Conservation (phyloP, 2,113 vertebrate species). For the Raja brachyura region DNA sequence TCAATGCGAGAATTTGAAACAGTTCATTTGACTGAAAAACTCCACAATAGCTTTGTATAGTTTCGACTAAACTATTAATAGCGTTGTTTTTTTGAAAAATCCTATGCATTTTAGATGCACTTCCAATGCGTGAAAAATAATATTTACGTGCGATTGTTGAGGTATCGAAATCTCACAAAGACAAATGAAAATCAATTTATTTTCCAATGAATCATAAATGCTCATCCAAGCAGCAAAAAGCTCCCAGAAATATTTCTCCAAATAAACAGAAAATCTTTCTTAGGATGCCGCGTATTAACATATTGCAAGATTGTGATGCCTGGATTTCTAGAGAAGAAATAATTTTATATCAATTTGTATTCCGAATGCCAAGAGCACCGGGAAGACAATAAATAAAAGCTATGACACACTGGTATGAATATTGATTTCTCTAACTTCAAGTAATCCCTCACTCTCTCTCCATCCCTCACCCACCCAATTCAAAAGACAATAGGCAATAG, state of each 20-base stretch:
- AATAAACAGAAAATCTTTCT: background rate
- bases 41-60: background rate
- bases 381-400: background rate
- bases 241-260: background rate
- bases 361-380: background rate
- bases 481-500: no score
- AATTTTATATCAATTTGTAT: background rate
- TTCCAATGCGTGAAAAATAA: background rate
- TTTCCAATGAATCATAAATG: background rate
- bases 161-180: background rate
- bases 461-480: no score
- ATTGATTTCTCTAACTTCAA: no score
- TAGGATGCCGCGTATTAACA: background rate
- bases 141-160: background rate
- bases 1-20: background rate
- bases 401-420: no score
- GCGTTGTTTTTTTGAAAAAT: background rate
- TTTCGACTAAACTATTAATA: background rate
- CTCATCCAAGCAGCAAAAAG: background rate
- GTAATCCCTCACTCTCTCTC: no score
- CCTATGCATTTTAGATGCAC: background rate
- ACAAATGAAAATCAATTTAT: background rate
- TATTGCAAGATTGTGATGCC: background rate
- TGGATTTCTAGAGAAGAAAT: background rate
- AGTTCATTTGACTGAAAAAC: background rate